Conservation (phyloP, 2,888 invertebrate species). For the Cyclophora punctaria region DNA sequence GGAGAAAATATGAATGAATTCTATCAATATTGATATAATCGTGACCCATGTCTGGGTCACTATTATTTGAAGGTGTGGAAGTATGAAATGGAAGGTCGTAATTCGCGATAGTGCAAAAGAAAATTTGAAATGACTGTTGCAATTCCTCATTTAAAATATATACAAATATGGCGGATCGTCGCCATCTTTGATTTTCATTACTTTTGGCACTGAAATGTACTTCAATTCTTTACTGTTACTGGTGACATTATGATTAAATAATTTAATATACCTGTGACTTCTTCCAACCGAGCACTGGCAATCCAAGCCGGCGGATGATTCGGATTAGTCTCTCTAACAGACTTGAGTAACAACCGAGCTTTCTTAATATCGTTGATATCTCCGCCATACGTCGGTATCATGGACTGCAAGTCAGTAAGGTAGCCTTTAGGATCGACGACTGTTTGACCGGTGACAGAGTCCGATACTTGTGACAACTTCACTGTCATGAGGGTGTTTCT, state of each 20-base stretch:
- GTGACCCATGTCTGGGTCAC: too few species aligned
- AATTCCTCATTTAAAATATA: too few species aligned
- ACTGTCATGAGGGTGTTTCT: conserved; percentile 99
- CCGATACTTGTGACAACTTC: conserved; percentile 96
- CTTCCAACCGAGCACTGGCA: conserved; percentile 97
- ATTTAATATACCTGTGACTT: conserved; percentile 88
- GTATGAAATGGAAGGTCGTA: too few species aligned
- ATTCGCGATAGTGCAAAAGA: too few species aligned
- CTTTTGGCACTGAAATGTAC: too few species aligned
- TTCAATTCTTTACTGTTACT: too few species aligned
- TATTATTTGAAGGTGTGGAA: too few species aligned
- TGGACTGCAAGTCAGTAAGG: conserved; percentile 98
- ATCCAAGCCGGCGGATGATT: conserved; percentile 99
- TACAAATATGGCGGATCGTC: too few species aligned
- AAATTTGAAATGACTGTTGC: too few species aligned
- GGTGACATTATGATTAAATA: too few species aligned
- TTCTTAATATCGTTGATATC: conserved; percentile 99
- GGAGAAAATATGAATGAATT: neutral
- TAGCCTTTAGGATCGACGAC: conserved; percentile 99
- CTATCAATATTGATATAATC: too few species aligned
- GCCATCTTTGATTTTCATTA: too few species aligned
- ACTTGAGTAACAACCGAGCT: conserved; percentile 94
- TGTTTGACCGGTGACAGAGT: conserved; percentile 99
- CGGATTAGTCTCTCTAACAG: conserved; percentile 97
- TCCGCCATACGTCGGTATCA: conserved; percentile 99